A percentile compares a stretch with the other conserved stretches of the same genome.
phyloP scores from a whole-genome alignment of 2,797 vertebrate species.

The Monodelphis domestica region DNA sequence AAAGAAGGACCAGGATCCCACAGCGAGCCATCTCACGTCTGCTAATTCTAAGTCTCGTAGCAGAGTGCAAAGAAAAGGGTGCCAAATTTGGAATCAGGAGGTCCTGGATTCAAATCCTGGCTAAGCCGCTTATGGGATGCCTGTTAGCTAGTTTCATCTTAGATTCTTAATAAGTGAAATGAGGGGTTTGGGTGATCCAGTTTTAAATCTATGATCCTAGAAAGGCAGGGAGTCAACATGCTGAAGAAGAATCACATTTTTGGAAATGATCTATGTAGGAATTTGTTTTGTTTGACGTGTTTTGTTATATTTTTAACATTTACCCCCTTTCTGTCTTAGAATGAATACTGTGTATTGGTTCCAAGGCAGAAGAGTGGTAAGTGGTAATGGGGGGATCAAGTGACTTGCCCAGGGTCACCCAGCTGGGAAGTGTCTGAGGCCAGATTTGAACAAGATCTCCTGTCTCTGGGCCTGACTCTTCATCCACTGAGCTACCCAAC shows the following conservation, averaged over 20 bases:
- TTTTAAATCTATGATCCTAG: not conserved
- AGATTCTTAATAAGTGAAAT: not conserved
- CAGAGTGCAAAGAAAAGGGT: too few species aligned
- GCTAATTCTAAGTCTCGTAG: not conserved
- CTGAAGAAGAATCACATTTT: not conserved
- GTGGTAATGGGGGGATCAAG: too few species aligned
- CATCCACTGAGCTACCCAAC: too few species aligned
- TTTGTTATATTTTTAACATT: not conserved
- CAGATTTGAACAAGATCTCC: too few species aligned
- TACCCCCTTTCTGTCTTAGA: too few species aligned
- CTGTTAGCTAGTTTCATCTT: not conserved
- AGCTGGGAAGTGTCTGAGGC: too few species aligned
- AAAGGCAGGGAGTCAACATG: not conserved
- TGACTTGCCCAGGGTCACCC: too few species aligned
- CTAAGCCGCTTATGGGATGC: not conserved
- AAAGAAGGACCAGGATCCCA: not conserved
- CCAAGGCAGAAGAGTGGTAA: too few species aligned
- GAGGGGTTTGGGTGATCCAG: not conserved
- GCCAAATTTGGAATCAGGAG: too few species aligned
- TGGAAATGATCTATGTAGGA: not conserved
- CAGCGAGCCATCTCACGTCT: not conserved
- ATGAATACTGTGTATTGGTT: too few species aligned
- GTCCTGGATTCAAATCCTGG: not conserved
- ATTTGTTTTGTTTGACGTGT: not conserved
- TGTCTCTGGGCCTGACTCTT: too few species aligned